Conservation (phyloP, 2,888 invertebrate genomes). For the Zele albiditarsus region DNA sequence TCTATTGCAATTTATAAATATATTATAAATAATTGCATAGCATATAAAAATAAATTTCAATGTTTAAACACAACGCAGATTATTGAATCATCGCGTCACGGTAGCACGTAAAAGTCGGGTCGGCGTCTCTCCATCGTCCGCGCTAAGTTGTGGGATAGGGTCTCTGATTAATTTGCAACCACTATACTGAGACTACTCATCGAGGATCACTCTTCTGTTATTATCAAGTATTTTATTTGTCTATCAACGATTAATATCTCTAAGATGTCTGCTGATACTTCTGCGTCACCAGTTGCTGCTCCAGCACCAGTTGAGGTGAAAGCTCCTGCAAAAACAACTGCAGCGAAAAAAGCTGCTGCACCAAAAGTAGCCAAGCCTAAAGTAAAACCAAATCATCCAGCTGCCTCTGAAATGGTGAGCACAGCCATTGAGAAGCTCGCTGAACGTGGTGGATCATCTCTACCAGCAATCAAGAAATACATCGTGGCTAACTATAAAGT, state of each 20-base stretch:
- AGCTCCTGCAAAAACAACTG: slow-evolving; percentile 46
- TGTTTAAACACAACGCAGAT: neutral
- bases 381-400: slow-evolving; percentile 73
- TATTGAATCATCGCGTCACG: neutral
- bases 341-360: slow-evolving; percentile 37
- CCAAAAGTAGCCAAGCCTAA: slow-evolving; percentile 43
- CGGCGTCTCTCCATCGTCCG: slow-evolving; percentile 42
- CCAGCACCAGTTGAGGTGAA: slow-evolving; percentile 23
- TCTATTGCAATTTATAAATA: neutral
- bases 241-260: neutral
- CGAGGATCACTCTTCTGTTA: too few relatives aligned
- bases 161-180: neutral
- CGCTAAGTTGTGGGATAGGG: slow-evolving; percentile 23
- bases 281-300: slow-evolving; percentile 36
- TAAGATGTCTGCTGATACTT: slow-evolving; percentile 10
- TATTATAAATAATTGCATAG: neutral
- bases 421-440: slow-evolving; percentile 75
- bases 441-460: slow-evolving; percentile 77
- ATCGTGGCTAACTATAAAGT: slow-evolving; percentile 77
- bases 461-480: slow-evolving; percentile 79
- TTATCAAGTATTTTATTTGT: neutral
- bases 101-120: neutral
- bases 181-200: neutral
- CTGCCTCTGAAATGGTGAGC: slow-evolving; percentile 76
- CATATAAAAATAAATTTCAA: neutral